These are phyloP conservation scores for Euwallacea fornicatus DNA, from an alignment of 1,140 invertebrate species.

Conservation along the genomic window DNA sequence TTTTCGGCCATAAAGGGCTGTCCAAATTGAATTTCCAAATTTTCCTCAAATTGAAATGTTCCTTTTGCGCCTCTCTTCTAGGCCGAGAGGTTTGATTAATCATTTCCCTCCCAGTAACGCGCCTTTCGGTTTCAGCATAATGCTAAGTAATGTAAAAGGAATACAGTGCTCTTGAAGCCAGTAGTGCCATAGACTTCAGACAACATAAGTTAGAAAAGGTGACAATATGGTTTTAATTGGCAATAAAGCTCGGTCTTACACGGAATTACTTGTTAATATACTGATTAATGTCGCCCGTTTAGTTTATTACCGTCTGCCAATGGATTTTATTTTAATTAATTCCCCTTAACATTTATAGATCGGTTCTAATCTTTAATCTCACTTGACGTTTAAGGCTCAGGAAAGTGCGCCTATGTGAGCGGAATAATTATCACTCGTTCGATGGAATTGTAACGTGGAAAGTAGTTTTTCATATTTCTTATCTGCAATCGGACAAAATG, in stretches of 20 bases:
- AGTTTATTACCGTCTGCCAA: conserved; percentile 23
- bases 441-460: conserved; percentile 18
- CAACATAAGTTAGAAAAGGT: conserved; percentile 31
- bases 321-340: conserved; percentile 34
- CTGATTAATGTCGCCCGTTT: conserved; percentile 31
- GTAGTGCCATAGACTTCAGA: conserved; percentile 10
- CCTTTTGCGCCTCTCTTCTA: too few species aligned
- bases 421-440: conserved; percentile 26
- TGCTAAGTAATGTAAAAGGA: too few species aligned
- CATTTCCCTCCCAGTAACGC: too few species aligned
- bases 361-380: conserved; percentile 30
- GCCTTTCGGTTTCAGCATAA: too few species aligned
- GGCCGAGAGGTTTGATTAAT: too few species aligned
- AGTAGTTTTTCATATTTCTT: neutral
- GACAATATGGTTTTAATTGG: conserved; percentile 33
- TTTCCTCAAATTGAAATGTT: too few species aligned
- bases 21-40: too few species aligned
- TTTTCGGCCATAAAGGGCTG: too few species aligned
- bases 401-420: conserved; percentile 26
- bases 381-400: conserved; percentile 25
- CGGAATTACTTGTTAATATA: conserved; percentile 35
- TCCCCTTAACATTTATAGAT: conserved; percentile 20
- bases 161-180: neutral
- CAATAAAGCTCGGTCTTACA: conserved; percentile 31
- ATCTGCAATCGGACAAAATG: too few species aligned